Evolutionary conservation across 1,140 invertebrate genomes (phyloP), one percentile per base, ranked within the genome.

Genomic region (Pogonomyrmex barbatus): DNA sequence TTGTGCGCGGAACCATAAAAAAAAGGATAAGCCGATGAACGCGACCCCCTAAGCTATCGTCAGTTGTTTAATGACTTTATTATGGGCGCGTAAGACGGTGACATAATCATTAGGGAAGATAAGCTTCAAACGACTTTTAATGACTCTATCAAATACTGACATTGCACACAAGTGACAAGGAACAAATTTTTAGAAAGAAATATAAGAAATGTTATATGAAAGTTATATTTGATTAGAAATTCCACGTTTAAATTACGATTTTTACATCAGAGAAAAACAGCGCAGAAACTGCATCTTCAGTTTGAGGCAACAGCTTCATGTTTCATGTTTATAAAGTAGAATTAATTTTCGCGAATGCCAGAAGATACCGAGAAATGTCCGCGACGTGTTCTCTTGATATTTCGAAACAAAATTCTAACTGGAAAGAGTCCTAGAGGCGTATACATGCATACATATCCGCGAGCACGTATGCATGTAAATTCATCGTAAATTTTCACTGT

Each of bases 51-150:
- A 63, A 87, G 47, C 75, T 36, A 42, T 58, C 50, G 62, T 81
- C 63, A 79, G 73, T 36, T 76, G 77, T 30, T 85, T 65, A 24
- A 24, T 82, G 73, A 89, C 81, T 90, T 83, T 88, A 77, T 83
- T 39, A 12, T 65, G 68, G n/a, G 58, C 75, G n/a, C 70, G 42
- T 24, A 65, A 30, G 17, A 33, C 47, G 71, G 63, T 65, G 62
- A 65, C 77, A 81, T 52, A 45, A 33, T 54, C 50, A 88, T 70
- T 73, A 54, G 62, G 67, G 56, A 86, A 71, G 76, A 62, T 76
- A 79, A 81, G 68, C 68, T 73, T 71, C 78, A 33, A 71, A 30
- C 39, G 68, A 58, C 58, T 81, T 70, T 45, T 33, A 36, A 47
- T 36, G 39, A 17, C 65, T 30, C 2, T 42, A 10, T 42, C 24